Evolutionary conservation across 1,140 invertebrate genomes (phyloP), one percentile per base, ranked within the genome.

Genomic region (Papilio xuthus): DNA sequence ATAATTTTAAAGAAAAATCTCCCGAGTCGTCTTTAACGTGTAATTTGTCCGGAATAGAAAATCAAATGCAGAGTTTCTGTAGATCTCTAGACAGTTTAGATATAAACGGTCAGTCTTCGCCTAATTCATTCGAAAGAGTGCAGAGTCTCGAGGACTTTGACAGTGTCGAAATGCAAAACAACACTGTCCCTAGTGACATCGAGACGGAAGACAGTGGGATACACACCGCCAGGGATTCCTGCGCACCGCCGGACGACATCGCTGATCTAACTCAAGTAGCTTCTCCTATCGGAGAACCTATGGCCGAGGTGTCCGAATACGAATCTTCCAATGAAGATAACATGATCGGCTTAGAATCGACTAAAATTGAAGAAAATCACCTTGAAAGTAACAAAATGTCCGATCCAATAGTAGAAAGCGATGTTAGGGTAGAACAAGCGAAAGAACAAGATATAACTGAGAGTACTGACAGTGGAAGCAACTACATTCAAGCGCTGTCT

Each of bases 131-230:
- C 82, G 96, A 96, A 83, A 94, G 96, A 63, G 95, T 96, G 20
- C 96, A 96, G 85, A 96, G 96, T 83, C 93, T 96, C 44, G 95
- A 96, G 94, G 96, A 92, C 83, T 96, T 88, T 91, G 96, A 91
- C 93, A 95, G 86, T 86, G 90, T 53, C 80, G 94, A 87, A 87
- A 94, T 92, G 87, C 92, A 92, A 80, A 92, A 94, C 80, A 91
- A 92, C 78, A 92, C 92, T 32, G 92, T 94, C 50, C 91, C 92
- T 47, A 95, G 94, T 72, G 96, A 97, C 76, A 96, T 96, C 12
- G 96, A 97, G 90, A 94, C 96, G 15, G 97, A 97, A 88, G 97
- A 97, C 83, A 97, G 96, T 77, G 97, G 97, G 4, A 97, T 97
- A 75, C 97, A 97, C 82, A 97, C 96, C 37, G 96, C 96, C 2